Base-by-base conservation (phyloP, 1,140 invertebrate species). In the Pogonomyrmex barbatus region DNA sequence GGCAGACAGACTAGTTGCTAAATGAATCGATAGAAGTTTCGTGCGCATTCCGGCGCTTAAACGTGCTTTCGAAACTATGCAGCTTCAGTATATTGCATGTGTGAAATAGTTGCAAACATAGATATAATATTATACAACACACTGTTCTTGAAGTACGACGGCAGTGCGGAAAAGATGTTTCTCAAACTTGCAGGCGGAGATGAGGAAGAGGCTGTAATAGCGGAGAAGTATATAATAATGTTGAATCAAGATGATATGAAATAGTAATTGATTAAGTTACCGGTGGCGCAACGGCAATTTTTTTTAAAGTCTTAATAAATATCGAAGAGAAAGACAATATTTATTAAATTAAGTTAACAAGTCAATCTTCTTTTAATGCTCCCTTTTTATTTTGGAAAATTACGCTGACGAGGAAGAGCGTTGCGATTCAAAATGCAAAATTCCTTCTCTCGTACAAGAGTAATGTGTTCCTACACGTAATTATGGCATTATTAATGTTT, bases 21-120 rank as follows among this genome's bases (percentile, higher is more conserved):
- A 56, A 73, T 58, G 54, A 67, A 50, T 65, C 76, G 39, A 82
- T 82, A 36, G 39, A 82, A 82, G 67, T 82, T 82, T 60, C 42
- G 30, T 33, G 17, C 36, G 24, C 68, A 45, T 42, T 36, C 42
- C 67, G 14, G 17, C 36, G 54, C 67, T 73, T 70, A 82, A 60
- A 24, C 9, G 17, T 73, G 67, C 54, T 58, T 73, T 36, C 54
- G 65, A 39, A 82, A 82, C 54, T 82, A 82, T 71, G 67, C 30
- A 60, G 45, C 42, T 60, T 10, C 10, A 24, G 36, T 52, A 82
- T 73, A 73, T 73, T 60, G 67, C 54, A 60, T 58, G 30, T 36
- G 62, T 30, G 42, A 54, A 60, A 68, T 81, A 68, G 33, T 81
- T 68, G 50, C n/a, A 14, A 45, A 24, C n/a, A 12, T 12, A 42